Evolutionary conservation across 2,797 vertebrate genomes (phyloP), one percentile per base, ranked within the genome.

Genomic region (Holocentrus rufus): DNA sequence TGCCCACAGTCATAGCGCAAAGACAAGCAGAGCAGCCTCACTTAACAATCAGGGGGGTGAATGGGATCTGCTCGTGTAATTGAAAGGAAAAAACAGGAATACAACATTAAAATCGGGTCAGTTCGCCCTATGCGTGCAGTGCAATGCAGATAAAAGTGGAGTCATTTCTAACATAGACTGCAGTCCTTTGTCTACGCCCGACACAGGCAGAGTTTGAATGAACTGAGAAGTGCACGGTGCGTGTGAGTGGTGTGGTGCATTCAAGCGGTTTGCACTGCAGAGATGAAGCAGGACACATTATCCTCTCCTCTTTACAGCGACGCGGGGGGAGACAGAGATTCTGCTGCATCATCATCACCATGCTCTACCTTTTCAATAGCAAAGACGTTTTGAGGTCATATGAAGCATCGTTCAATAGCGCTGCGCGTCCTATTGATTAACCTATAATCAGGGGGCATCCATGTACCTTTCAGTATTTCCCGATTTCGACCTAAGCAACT

Each of bases 341-440:
- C 18, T 88, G 85, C 89, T 90, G 86, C 89, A 87, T 90, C 87
- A 83, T 74, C 80, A 87, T 90, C 87, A 83, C 73, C 80, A 65
- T 44, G 14, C 72, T 82, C 49, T 30, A 65, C 59, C 31, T 56
- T 64, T 5, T 13, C 62, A 17, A 56, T 76, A 52, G 23, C 88
- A 91, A 91, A 91, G 91, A 65, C 89, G 65, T 88, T 89, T 88
- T 63, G 59, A 91, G 89, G 90, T 91, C 90, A 90, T 0, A 36
- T 22, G 7, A 25, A 68, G 5, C n/a, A 34, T 23, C 14, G 17
- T 2, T 13, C 10, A 34, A 2, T 1, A 10, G 18, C 60, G 49
- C 39, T 13, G 54, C 1, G 18, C 18, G 49, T 10, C 17, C 27
- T 8, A 20, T 8, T 9, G 0, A 76, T 42, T 47, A 8, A 8